Evolutionary conservation across 2,113 vertebrate genomes (phyloP).

Genomic region (Heloderma charlesbogerti): DNA sequence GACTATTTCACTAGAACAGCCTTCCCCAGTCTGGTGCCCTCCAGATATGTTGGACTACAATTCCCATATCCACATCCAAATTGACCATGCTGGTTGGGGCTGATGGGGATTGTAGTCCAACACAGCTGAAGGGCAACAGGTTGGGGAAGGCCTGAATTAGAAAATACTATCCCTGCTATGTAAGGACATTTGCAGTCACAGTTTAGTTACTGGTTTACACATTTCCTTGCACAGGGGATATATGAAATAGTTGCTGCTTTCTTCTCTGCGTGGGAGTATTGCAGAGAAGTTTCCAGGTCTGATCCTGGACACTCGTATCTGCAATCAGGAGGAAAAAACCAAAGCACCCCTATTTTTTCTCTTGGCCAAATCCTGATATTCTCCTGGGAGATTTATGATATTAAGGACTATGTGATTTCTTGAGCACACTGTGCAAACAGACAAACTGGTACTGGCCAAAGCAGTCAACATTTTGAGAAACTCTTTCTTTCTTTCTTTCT

Average conservation of each 20-base stretch:
- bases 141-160: neutral
- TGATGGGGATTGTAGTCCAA: no score
- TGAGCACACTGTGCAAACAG: neutral
- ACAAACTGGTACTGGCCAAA: neutral
- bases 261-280: neutral
- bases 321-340: neutral
- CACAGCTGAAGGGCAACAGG: no score
- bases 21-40: no score
- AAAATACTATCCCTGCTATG: neutral
- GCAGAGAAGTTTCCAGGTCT: neutral
- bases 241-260: neutral
- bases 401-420: neutral
- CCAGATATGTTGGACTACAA: no score
- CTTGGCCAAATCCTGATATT: neutral
- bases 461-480: neutral
- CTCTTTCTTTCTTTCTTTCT: no score
- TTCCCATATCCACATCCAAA: no score
- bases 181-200: neutral
- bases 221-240: neutral
- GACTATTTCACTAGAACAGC: no score
- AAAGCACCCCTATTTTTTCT: neutral
- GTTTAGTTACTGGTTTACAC: neutral
- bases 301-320: no score
- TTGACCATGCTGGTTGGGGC: no score
- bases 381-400: neutral